Conservation (phyloP, 2,888 invertebrate genomes). For the Phyllotreta striolata region DNA sequence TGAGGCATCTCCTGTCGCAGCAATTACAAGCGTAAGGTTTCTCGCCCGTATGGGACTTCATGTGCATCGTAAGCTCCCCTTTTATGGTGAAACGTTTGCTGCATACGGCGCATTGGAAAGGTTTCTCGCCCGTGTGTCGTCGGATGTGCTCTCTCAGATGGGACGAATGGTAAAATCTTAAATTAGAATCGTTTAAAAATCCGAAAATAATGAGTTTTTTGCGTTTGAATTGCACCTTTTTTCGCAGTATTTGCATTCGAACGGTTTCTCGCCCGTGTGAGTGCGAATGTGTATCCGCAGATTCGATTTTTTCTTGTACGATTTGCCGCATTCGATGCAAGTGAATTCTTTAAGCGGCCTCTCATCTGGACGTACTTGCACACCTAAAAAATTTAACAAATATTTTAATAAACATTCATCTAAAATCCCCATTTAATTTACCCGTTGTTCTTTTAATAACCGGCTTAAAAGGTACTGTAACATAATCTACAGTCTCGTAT, state of each 20-base stretch:
- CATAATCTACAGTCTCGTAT: constrained; percentile 8
- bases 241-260: constrained; percentile 59
- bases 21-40: constrained; percentile 66
- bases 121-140: constrained; percentile 59
- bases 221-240: constrained; percentile 47
- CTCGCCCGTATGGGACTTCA: constrained; percentile 64
- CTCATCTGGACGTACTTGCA: constrained; percentile 27
- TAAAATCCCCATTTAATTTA: constrained; percentile 7
- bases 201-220: no score
- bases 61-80: constrained; percentile 62
- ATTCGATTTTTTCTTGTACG: constrained; percentile 58
- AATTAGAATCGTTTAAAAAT: no score
- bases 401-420: neutral
- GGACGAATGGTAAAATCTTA: constrained; percentile 58
- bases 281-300: constrained; percentile 58
- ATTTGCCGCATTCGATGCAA: constrained; percentile 56
- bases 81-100: constrained; percentile 58
- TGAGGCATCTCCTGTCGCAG: constrained; percentile 63
- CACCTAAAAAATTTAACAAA: constrained; percentile 38
- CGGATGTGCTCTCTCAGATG: constrained; percentile 58
- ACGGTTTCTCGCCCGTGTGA: constrained; percentile 59
- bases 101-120: constrained; percentile 58
- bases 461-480: constrained; percentile 37
- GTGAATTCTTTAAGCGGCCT: constrained; percentile 48
- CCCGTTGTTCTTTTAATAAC: constrained; percentile 55